Evolutionary conservation across 1,140 invertebrate species (phyloP), one percentile per base, ranked within the genome.

Genomic region (Papilio dardanus): DNA sequence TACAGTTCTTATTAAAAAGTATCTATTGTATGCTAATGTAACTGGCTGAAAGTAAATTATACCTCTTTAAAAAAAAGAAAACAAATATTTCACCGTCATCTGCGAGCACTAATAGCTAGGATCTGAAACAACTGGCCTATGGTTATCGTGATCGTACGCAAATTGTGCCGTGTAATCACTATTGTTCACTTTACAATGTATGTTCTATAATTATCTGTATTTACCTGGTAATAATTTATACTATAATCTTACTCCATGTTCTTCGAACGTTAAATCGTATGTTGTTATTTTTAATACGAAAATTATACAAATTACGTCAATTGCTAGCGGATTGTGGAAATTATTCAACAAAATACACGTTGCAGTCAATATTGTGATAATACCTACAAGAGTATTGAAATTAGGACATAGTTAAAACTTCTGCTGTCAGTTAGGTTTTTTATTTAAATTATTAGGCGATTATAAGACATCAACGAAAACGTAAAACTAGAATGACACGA

Each of bases 131-230:
- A 71, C 69, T 30, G 67, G 58, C 69, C 80, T 75, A 74, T 77
- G 46, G 77, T 83, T 80, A 79, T 69, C 66, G 50, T 77, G 73
- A 80, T 78, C 83, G 77, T 76, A 83, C 73, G 74, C 74, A 76
- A 75, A 79, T 80, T 79, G 74, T 76, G 46, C 42, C 7, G 71
- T 62, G 69, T 75, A 75, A 78, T 76, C 76, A 76, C 69, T 73
- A 78, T 78, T 83, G 79, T 78, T 74, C 78, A 74, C 76, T 79
- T 80, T 74, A 78, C 74, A 68, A 77, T 79, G 74, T 77, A 77
- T 65, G 71, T 77, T 68, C 54, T 46, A 28, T 30, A 69, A 79
- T 79, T 79, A 79, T 66, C 69, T 50, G 71, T 58, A 58, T 73
- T 73, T 73, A 73, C 71, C 71, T 54, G 42, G 71, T 73, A 58